Evolutionary conservation across 2,888 invertebrate species (phyloP).

Genomic region (Spilarctia lutea): DNA sequence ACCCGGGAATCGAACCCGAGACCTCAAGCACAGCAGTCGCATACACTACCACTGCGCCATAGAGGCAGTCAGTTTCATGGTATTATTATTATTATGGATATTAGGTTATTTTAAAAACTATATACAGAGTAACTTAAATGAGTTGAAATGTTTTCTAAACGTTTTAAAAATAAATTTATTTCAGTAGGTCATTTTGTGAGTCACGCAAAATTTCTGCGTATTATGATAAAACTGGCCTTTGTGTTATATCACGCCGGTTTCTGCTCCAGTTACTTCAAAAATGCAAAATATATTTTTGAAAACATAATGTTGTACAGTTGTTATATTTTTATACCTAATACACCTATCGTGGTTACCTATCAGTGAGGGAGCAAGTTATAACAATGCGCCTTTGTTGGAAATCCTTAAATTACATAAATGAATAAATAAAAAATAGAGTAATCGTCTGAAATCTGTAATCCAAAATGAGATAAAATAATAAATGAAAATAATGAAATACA

Average conservation of each 20-base stretch:
- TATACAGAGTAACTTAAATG: no score
- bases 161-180: conserved; percentile 9
- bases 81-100: no score
- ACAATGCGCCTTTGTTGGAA: no score
- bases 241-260: conserved; percentile 23
- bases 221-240: conserved; percentile 14
- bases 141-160: background rate
- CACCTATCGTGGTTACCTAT: no score
- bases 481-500: no score
- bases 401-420: no score
- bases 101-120: no score
- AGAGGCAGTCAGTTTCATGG: no score
- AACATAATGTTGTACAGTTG: background rate
- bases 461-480: background rate
- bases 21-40: no score
- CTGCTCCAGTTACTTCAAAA: conserved; percentile 40
- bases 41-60: no score
- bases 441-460: background rate
- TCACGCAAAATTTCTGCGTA: conserved; percentile 13
- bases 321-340: background rate
- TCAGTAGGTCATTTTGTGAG: conserved; percentile 4
- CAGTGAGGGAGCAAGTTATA: no score
- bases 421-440: background rate
- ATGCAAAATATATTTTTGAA: conserved; percentile 1
- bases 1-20: no score